Percentiles rank a stretch among this genome's conserved stretches.
phyloP scores from a whole-genome alignment of 1,140 invertebrate species.

The Tetranychus cinnabarinus region DNA sequence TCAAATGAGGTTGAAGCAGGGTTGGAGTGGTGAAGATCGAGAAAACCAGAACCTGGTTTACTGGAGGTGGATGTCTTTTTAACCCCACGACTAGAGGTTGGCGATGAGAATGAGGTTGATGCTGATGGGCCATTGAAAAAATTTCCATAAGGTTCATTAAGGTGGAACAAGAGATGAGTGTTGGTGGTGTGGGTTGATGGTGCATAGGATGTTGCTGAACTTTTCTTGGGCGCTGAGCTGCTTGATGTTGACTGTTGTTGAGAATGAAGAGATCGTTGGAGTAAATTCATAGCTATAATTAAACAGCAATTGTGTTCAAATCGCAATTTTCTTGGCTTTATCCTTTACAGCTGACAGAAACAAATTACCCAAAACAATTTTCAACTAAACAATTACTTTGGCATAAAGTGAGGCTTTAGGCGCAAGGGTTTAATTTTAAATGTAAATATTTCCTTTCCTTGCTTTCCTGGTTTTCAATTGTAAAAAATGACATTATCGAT shows the following conservation, averaged over 20 bases:
- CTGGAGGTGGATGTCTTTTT: neutral
- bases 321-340: too few species aligned
- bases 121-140: neutral
- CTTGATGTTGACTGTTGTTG: neutral
- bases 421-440: too few species aligned
- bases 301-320: too few species aligned
- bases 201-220: neutral
- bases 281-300: neutral
- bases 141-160: neutral
- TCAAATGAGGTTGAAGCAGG: conserved; percentile 1
- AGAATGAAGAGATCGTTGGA: neutral
- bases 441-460: too few species aligned
- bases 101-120: neutral
- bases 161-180: neutral
- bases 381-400: too few species aligned
- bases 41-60: neutral
- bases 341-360: too few species aligned
- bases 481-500: too few species aligned
- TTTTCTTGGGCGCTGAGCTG: neutral
- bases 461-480: too few species aligned
- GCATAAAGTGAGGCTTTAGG: too few species aligned
- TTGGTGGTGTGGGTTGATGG: neutral
- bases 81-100: neutral
- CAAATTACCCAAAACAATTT: too few species aligned
- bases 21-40: neutral